Evolutionary conservation across 2,888 invertebrate genomes (phyloP).

Genomic region (Zhengitettix transpicula): DNA sequence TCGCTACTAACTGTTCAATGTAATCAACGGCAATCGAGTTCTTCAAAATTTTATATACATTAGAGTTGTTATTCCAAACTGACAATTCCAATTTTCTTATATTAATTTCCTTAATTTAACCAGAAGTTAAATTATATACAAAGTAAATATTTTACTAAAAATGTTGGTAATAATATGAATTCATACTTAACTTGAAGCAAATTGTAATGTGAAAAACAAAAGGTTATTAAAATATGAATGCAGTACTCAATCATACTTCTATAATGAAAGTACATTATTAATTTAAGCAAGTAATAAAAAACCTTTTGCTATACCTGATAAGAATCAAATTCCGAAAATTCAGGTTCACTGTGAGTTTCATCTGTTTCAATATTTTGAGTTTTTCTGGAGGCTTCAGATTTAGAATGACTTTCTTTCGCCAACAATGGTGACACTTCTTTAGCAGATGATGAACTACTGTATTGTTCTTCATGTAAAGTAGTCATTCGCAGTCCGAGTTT

Average conservation of each 20-base stretch:
- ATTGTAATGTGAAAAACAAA: no score
- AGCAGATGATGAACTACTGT: slow-evolving; percentile 18
- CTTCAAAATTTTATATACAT: no score
- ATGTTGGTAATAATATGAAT: no score
- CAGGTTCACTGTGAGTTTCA: slow-evolving; percentile 24
- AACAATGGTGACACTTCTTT: slow-evolving; percentile 18
- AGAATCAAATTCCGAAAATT: slow-evolving; percentile 26
- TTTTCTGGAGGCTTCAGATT: slow-evolving; percentile 17
- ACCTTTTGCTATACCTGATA: slow-evolving; percentile 17
- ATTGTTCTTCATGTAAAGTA: slow-evolving; percentile 71
- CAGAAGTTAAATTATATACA: no score
- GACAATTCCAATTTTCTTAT: no score
- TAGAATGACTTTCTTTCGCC: slow-evolving; percentile 17
- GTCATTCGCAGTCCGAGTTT: slow-evolving; percentile 82
- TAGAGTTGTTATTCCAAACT: no score
- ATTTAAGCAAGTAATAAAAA: neutral
- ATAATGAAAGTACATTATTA: neutral
- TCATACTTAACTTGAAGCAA: no score
- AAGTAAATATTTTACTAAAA: no score
- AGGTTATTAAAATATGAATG: no score
- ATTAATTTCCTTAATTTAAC: no score
- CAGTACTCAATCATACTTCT: neutral
- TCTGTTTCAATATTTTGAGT: slow-evolving; percentile 2
- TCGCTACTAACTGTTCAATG: no score
- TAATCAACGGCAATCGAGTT: no score